Percentiles rank a stretch among this genome's conserved stretches.
These are phyloP conservation scores for Terebella lapidaria DNA, from an alignment of 2,888 invertebrate genomes.

Conservation along the genomic window DNA sequence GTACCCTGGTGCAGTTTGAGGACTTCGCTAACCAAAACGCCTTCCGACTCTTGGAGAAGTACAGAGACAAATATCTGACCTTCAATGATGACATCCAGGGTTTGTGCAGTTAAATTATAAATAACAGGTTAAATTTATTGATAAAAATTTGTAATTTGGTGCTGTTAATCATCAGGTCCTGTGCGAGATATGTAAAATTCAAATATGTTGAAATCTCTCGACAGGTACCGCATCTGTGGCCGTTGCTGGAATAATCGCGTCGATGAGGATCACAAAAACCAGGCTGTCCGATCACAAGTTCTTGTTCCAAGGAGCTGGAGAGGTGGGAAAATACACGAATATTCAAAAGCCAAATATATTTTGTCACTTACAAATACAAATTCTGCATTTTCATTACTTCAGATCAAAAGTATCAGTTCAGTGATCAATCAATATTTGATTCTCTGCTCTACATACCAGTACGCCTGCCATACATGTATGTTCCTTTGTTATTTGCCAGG, in stretches of 20 bases:
- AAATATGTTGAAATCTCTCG: background rate
- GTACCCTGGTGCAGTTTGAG: slow-evolving; percentile 73
- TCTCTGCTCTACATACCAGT: no score
- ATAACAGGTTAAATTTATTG: background rate
- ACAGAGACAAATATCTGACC: slow-evolving; percentile 80
- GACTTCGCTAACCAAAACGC: slow-evolving; percentile 96
- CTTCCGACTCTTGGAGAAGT: slow-evolving; percentile 83
- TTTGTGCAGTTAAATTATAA: no score
- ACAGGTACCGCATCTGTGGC: slow-evolving; percentile 81
- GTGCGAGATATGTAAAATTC: background rate
- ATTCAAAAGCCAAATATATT: no score
- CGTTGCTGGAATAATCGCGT: slow-evolving; percentile 86
- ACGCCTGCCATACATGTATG: no score
- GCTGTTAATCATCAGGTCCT: background rate
- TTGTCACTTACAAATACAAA: no score
- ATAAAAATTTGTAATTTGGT: background rate
- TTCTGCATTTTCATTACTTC: no score
- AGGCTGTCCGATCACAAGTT: slow-evolving; percentile 79
- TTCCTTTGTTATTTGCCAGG: no score
- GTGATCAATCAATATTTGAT: no score
- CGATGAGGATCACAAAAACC: slow-evolving; percentile 77
- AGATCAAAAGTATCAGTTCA: no score
- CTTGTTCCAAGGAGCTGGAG: slow-evolving; percentile 95
- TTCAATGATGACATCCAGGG: slow-evolving; percentile 99
- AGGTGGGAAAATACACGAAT: slow-evolving; percentile 60